Percentiles rank a stretch among this genome's conserved stretches.
Evolutionary conservation across 2,888 invertebrate species (phyloP).

Genomic region (Ormyrus thymus): DNA sequence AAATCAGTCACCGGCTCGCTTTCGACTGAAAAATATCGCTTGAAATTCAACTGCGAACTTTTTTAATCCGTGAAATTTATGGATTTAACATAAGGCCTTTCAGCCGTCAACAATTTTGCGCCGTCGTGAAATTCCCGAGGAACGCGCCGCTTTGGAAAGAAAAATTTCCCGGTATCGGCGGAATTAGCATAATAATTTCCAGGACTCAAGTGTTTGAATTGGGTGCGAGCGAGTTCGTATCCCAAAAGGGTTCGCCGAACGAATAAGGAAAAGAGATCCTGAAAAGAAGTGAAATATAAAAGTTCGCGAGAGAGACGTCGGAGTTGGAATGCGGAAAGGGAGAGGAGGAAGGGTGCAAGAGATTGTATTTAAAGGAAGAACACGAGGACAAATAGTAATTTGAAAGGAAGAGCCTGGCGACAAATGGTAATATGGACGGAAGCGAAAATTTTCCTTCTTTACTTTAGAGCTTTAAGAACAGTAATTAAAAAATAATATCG

Average conservation of each 20-base stretch:
- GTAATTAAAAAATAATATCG: too few relatives aligned
- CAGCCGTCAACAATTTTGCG: slow-evolving; percentile 44
- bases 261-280: slow-evolving; percentile 14
- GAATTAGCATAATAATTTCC: slow-evolving; percentile 51
- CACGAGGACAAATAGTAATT: not conserved
- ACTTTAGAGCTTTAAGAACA: too few relatives aligned
- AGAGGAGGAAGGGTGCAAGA: not conserved
- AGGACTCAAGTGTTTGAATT: slow-evolving; percentile 19
- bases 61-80: slow-evolving; percentile 49
- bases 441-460: too few relatives aligned
- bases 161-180: slow-evolving; percentile 43
- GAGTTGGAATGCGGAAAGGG: not conserved
- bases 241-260: slow-evolving; percentile 25
- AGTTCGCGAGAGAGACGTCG: not conserved
- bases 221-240: slow-evolving; percentile 3
- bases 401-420: not conserved
- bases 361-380: not conserved
- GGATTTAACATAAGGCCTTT: slow-evolving; percentile 39
- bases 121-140: slow-evolving; percentile 16
- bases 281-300: slow-evolving; percentile 21
- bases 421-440: too few relatives aligned
- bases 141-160: not conserved
- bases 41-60: slow-evolving; percentile 30
- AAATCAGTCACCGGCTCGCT: not conserved
- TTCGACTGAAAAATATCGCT: slow-evolving; percentile 4